A percentile compares a stretch with the other conserved stretches of the same genome.
Conservation (phyloP, 2,797 vertebrate species). For the Gallinago nigripennis region DNA sequence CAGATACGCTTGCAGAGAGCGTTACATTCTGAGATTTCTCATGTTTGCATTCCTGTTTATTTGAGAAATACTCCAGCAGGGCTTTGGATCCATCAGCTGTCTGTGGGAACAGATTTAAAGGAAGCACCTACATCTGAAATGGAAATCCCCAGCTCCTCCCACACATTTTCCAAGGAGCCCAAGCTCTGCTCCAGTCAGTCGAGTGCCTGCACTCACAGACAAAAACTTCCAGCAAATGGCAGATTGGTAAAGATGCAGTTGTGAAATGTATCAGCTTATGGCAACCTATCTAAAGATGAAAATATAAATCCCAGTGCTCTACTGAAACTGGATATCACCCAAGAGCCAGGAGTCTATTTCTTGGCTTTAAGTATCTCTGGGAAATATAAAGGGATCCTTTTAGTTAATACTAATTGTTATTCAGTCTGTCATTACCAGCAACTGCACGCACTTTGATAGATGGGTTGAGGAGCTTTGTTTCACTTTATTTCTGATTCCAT, state of each 20-base stretch:
- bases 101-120: background rate
- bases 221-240: background rate
- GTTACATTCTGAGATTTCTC: background rate
- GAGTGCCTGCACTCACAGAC: accelerated
- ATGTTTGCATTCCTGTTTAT: accelerated
- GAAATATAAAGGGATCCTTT: background rate
- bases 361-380: background rate
- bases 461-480: background rate
- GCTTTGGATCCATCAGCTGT: background rate
- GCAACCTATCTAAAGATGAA: background rate
- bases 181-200: background rate
- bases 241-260: background rate
- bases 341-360: background rate
- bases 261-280: too few species aligned
- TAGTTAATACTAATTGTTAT: conserved; percentile 10
- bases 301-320: background rate
- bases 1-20: accelerated
- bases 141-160: conserved; percentile 39
- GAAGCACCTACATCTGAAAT: background rate
- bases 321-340: background rate
- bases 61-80: background rate
- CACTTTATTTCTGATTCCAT: background rate
- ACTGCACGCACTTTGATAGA: conserved; percentile 1
- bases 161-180: background rate
- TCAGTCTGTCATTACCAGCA: conserved; percentile 23